A percentile compares a stretch with the other conserved stretches of the same genome.
phyloP scores from a whole-genome alignment of 2,888 invertebrate species.

The Agrochola lota region DNA sequence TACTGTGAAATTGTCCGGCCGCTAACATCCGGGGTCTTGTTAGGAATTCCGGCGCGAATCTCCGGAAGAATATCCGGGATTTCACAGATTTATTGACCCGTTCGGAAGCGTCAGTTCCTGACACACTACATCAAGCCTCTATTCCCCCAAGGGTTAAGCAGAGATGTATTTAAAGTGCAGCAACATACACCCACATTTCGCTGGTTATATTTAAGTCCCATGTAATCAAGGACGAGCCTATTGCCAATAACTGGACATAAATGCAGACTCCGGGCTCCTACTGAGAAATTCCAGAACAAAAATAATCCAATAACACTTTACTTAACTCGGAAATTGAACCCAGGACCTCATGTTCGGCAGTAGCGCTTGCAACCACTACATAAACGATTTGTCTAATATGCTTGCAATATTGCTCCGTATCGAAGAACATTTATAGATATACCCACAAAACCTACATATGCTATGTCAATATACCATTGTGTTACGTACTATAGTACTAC shows the following conservation, averaged over 20 bases:
- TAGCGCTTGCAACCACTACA: neutral
- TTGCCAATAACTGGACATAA: neutral
- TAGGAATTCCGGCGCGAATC: conserved; percentile 28
- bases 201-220: too few relatives aligned
- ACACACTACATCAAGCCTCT: too few relatives aligned
- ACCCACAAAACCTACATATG: neutral
- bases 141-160: too few relatives aligned
- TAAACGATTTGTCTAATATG: too few relatives aligned
- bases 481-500: conserved; percentile 29
- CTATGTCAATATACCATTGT: conserved; percentile 12
- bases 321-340: neutral
- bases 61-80: conserved; percentile 25
- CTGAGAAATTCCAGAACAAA: neutral
- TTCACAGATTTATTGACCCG: conserved; percentile 2
- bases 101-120: too few relatives aligned
- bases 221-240: too few relatives aligned
- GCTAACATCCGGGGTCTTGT: neutral
- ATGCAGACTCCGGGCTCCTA: neutral
- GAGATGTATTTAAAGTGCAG: too few relatives aligned
- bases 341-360: neutral
- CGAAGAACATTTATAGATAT: neutral
- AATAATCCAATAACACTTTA: neutral
- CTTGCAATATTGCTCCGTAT: neutral
- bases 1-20: neutral
- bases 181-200: too few relatives aligned